Evolutionary conservation across 1,140 invertebrate genomes (phyloP), one percentile per base, ranked within the genome.

Genomic region (Reticulitermes speratus): DNA sequence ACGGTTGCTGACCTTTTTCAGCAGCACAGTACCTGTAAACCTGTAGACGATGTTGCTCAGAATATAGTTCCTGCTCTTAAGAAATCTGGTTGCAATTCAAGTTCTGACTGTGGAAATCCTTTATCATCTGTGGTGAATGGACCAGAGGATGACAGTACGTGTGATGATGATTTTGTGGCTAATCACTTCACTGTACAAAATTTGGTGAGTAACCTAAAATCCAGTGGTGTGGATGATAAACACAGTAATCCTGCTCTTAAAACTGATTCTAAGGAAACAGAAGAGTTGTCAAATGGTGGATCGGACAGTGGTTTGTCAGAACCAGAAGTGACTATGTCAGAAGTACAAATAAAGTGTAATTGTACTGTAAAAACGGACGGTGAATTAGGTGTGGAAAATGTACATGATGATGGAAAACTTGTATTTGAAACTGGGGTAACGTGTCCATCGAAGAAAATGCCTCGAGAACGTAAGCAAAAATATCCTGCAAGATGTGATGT

Each of bases 401-500:
- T 5, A 2, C 5, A 55, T 19, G 52, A 55, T 55, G 52, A 19
- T 55, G 65, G 9, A 11, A 75, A 25, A 75, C n/a, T 25, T 0
- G n/a, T n/a, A 30, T n/a, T 30, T 75, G n/a, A 75, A 75, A 12
- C n/a, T 16, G 52, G 19, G 30, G 65, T 30, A 75, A 30, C 2
- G 0, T 5, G 14, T 55, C 19, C 19, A 55, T 55, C 19, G 0
- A 55, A 21, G 52, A 75, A 75, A 8, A 75, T 30, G 1, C 65
- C 25, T 25, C 44, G 48, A 16, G 84, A 84, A 59, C 38, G 84
- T 23, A 84, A 84, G n/a, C 84, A 84, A 55, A 84, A 84, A 52
- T 84, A 65, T 65, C 84, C 84, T 30, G 59, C 45, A 84, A 84
- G 45, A 84, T 84, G 84, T 84, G 84, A 84, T 84, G 25, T 75